Evolutionary conservation across 2,888 invertebrate species (phyloP).

Genomic region (Polydrusus pterygomalis): DNA sequence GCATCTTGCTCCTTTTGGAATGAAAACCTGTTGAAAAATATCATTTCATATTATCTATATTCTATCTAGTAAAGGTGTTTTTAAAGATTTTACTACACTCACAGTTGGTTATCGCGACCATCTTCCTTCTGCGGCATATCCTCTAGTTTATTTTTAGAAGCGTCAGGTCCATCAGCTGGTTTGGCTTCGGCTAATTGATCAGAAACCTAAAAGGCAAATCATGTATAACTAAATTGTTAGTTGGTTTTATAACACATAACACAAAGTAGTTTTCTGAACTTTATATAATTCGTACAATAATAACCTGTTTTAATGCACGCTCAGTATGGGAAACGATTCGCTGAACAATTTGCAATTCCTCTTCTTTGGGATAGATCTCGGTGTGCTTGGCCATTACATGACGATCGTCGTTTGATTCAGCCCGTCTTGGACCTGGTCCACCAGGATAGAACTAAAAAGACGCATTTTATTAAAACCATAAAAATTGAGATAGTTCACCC

Average conservation of each 20-base stretch:
- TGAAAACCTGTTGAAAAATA: slow-evolving; percentile 73
- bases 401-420: slow-evolving; percentile 96
- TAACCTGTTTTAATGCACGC: slow-evolving; percentile 87
- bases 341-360: slow-evolving; percentile 91
- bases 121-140: slow-evolving; percentile 71
- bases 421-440: slow-evolving; percentile 81
- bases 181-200: slow-evolving; percentile 85
- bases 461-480: not conserved
- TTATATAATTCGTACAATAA: not conserved
- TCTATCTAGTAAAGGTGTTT: not conserved
- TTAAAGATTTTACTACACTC: slow-evolving; percentile 66
- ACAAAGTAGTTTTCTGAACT: too few relatives aligned
- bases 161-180: slow-evolving; percentile 63
- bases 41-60: too few relatives aligned
- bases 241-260: too few relatives aligned
- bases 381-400: slow-evolving; percentile 96
- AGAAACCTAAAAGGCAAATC: slow-evolving; percentile 77
- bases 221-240: not conserved
- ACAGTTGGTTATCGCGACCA: slow-evolving; percentile 88
- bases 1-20: slow-evolving; percentile 79
- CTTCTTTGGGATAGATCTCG: slow-evolving; percentile 94
- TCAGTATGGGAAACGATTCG: slow-evolving; percentile 95
- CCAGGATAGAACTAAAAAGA: slow-evolving; percentile 64
- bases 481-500: not conserved
- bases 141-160: slow-evolving; percentile 75